These are phyloP conservation scores for Thunnus thynnus DNA, from an alignment of 2,113 vertebrate genomes.

Conservation along the genomic window DNA sequence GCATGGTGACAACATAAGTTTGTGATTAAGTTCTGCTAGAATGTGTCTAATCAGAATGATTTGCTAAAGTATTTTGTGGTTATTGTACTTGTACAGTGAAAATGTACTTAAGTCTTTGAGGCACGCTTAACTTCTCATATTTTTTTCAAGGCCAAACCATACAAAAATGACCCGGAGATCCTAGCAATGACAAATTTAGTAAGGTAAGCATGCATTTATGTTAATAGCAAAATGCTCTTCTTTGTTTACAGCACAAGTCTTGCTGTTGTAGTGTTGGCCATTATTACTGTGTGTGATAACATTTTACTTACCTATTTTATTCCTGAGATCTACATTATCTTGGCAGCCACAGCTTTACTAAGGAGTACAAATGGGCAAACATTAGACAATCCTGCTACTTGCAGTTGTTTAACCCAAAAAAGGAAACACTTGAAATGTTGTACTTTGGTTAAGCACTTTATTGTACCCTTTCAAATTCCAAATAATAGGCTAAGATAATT, in stretches of 20 bases:
- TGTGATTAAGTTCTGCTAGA: neutral
- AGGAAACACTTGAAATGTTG: too few relatives aligned
- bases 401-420: too few relatives aligned
- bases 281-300: neutral
- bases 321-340: neutral
- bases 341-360: neutral
- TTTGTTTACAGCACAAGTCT: neutral
- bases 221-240: neutral
- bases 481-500: neutral
- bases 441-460: too few relatives aligned
- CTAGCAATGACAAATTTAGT: conserved; percentile 99
- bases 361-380: neutral
- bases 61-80: neutral
- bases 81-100: neutral
- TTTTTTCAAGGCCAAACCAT: conserved; percentile 95
- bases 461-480: neutral
- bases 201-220: conserved; percentile 87
- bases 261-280: neutral
- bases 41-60: neutral
- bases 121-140: neutral
- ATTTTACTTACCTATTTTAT: neutral
- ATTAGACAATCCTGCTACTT: too few relatives aligned
- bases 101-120: neutral
- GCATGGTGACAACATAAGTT: conserved; percentile 4
- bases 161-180: conserved; percentile 99